Evolutionary conservation across 2,797 vertebrate species (phyloP).

Genomic region (Eleutherodactylus coqui): DNA sequence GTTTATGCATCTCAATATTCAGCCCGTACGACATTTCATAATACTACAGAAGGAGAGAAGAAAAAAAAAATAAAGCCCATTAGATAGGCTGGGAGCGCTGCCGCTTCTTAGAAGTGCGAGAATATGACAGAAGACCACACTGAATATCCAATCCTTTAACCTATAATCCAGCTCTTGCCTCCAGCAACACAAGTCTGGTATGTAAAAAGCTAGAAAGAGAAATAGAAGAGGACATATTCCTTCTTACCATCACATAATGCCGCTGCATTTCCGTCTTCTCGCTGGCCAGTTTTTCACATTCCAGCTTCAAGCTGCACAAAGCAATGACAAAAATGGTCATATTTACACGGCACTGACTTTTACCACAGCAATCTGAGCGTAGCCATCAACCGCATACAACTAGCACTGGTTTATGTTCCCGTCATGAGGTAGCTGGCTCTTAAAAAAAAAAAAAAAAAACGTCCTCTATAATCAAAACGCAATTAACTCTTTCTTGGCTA

Average conservation of each 20-base stretch:
- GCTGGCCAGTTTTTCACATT: slow-evolving; percentile 95
- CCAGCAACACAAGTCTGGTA: slow-evolving; percentile 65
- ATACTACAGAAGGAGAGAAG: slow-evolving; percentile 82
- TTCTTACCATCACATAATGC: slow-evolving; percentile 97
- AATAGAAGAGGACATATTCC: slow-evolving; percentile 64
- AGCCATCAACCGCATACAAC: slow-evolving; percentile 27
- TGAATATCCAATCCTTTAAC: slow-evolving; percentile 61
- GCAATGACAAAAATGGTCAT: slow-evolving; percentile 58
- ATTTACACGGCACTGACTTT: slow-evolving; percentile 53
- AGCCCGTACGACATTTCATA: slow-evolving; percentile 97
- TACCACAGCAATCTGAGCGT: slow-evolving; percentile 48
- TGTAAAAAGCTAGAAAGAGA: slow-evolving; percentile 46
- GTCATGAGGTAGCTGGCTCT: slow-evolving; percentile 14
- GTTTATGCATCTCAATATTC: slow-evolving; percentile 98
- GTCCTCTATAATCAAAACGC: background rate
- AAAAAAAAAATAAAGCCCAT: slow-evolving; percentile 15
- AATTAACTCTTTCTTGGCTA: slow-evolving; percentile 20
- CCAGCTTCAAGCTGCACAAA: slow-evolving; percentile 88
- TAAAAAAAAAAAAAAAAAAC: no score
- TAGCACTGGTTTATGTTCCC: slow-evolving; percentile 42
- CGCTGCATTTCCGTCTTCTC: slow-evolving; percentile 98
- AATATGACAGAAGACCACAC: slow-evolving; percentile 58
- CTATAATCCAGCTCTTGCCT: slow-evolving; percentile 63
- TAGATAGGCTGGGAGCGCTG: slow-evolving; percentile 46
- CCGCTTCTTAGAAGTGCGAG: slow-evolving; percentile 51